These are phyloP conservation scores for Sphenodon punctatus DNA, from an alignment of 2,797 vertebrate genomes.

Conservation along the genomic window DNA sequence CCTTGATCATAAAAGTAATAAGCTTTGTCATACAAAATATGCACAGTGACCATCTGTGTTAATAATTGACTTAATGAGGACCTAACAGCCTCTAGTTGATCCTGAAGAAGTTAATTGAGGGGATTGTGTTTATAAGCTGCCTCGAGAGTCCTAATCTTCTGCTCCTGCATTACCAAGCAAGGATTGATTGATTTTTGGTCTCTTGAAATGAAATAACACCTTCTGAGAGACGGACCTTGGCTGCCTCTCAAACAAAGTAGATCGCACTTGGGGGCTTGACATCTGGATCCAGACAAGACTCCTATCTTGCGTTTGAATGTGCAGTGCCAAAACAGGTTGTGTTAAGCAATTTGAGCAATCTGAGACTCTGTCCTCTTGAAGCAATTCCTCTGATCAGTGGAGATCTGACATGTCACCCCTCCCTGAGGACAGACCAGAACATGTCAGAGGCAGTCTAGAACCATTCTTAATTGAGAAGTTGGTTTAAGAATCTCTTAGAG, in stretches of 20 bases:
- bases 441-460: not conserved
- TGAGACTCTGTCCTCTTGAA: not conserved
- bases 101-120: conserved; percentile 64
- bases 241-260: conserved; percentile 53
- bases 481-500: too few species aligned
- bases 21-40: conserved; percentile 48
- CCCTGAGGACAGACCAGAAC: not conserved
- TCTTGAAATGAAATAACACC: conserved; percentile 69
- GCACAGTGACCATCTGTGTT: conserved; percentile 31
- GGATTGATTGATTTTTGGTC: conserved; percentile 70
- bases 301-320: conserved; percentile 5
- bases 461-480: too few species aligned
- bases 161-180: conserved; percentile 41
- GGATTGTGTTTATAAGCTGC: conserved; percentile 70
- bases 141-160: conserved; percentile 69
- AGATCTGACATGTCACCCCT: not conserved
- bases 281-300: not conserved
- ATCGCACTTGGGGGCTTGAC: not conserved
- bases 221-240: conserved; percentile 57
- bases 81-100: conserved; percentile 28
- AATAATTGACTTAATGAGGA: conserved; percentile 76
- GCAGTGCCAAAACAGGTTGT: not conserved
- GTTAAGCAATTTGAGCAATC: not conserved
- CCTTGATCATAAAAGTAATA: conserved; percentile 34
- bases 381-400: not conserved